Evolutionary conservation across 2,888 invertebrate species (phyloP), one percentile per base, ranked within the genome.

Genomic region (Acanthosoma haemorrhoidale): DNA sequence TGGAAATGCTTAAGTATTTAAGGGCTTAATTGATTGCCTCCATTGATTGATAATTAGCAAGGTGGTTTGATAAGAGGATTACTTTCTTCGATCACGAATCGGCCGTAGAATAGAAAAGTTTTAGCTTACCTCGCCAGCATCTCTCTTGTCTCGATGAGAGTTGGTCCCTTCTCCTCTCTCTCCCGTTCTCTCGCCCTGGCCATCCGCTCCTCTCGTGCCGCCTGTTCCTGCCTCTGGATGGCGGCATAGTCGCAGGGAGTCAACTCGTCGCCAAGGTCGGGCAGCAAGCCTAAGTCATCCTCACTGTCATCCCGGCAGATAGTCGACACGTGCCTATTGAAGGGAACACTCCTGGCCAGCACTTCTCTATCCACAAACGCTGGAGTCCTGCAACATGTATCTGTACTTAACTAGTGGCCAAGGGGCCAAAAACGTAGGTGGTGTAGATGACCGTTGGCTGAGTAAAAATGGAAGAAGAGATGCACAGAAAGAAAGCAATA

Each of bases 241-340:
- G n/a, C 25, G n/a, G 25, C 25, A n/a, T 51, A 51, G 51, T 51
- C 51, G 13, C 21, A 3, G 1, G 51, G 51, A 6, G 25, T n/a
- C 2, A 6, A 6, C 13, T 21, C 25, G 1, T 43, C 43, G 1
- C 6, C n/a, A 1, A 4, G 1, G 41, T 41, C 29, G 9, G 41
- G 41, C 8, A 41, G 31, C 8, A 41, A 11, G 11, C 41, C 41
- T 4, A 41, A 11, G 3, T 64, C 64, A 0, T 25, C 18, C 3
- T 61, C 41, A 25, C 8, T 13, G 5, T 67, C 67, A 2, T 67
- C 67, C 51, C 34, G 16, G 51, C 67, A 67, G 25, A 67, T 32
- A n/a, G 67, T 21, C 6, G 51, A 43, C 9, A 67, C 43, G 29
- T 32, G 11, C 67, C 18, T 51, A 34, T 67, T 67, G 31, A 18